Base-by-base conservation (phyloP, 1,140 invertebrate species). In the Papilio dardanus region DNA sequence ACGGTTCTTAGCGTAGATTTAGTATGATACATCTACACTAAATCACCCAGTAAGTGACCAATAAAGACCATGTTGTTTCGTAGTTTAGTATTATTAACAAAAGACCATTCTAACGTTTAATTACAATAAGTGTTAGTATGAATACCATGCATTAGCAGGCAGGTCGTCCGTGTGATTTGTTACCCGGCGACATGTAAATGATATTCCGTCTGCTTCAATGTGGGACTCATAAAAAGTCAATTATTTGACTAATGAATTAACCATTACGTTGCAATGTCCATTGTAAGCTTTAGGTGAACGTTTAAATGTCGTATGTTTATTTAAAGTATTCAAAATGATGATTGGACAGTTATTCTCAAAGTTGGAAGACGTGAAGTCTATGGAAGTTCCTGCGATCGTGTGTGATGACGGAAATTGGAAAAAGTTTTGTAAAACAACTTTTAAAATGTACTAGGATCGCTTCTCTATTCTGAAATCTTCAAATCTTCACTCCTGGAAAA, bases 181-280 rank as follows among this genome's bases (percentile, higher is more conserved):
- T 68, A 19, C n/a, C 21, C 19, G 35, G 67, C 35, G 35, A 69
- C 31, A 69, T 69, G 67, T 35, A 40, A 42, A 69, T 42, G 8
- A 37, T 3, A 16, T 69, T 42, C 35, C 16, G 33, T 40, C 31
- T 33, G 19, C n/a, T 40, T 24, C 8, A 54, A 69, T 37, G 31
- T 35, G 21, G 21, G 10, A 42, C 67, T 40, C 31, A 42, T 69
- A 69, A 35, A 69, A 69, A 69, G 67, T 69, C 67, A 69, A 69
- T 69, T 19, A 69, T 35, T 24, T 35, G 16, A 40, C 66, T 68
- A 68, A 40, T 69, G 33, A 69, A 42, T 24, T 24, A 69, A 33
- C n/a, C 67, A 69, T 69, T 69, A 40, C 67, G 7, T 69, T 21
- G 35, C n/a, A 14, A 40, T 21, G 67, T 40, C 10, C 31, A 35